phyloP scores from a whole-genome alignment of 2,888 invertebrate species.

The Mesodorylaimus sp. region DNA sequence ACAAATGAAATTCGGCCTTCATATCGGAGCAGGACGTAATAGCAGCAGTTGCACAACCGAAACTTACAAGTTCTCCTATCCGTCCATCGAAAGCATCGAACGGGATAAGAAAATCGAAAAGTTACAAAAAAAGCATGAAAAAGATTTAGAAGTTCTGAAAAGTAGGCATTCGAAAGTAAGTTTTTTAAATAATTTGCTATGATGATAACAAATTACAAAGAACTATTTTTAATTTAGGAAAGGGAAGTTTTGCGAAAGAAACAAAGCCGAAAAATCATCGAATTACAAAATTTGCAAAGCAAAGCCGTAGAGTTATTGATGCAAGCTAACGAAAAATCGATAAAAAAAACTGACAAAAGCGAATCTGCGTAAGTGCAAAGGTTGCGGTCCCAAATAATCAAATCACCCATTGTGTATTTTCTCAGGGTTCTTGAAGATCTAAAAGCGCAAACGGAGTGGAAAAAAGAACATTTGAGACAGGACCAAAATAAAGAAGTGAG shows the following conservation, averaged over 20 bases:
- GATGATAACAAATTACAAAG: background rate
- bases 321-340: background rate
- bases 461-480: background rate
- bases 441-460: background rate
- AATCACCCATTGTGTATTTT: background rate
- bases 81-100: slow-evolving; percentile 57
- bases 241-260: background rate
- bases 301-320: background rate
- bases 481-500: background rate
- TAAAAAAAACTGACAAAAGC: background rate
- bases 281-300: background rate
- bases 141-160: slow-evolving; percentile 60
- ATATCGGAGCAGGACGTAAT: too few relatives aligned
- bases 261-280: background rate
- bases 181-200: slow-evolving; percentile 39
- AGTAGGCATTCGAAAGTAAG: slow-evolving; percentile 35
- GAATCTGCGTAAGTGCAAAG: background rate
- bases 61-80: slow-evolving; percentile 46
- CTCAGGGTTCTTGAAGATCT: background rate
- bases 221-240: background rate
- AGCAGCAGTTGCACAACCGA: too few relatives aligned
- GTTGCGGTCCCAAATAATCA: background rate
- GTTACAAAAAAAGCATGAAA: slow-evolving; percentile 60
- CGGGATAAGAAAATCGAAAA: slow-evolving; percentile 63
- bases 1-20: too few relatives aligned